Percentiles rank a stretch among this genome's conserved stretches.
These are phyloP conservation scores for Oostethus manadensis DNA, from an alignment of 2,113 vertebrate genomes.

Conservation along the genomic window DNA sequence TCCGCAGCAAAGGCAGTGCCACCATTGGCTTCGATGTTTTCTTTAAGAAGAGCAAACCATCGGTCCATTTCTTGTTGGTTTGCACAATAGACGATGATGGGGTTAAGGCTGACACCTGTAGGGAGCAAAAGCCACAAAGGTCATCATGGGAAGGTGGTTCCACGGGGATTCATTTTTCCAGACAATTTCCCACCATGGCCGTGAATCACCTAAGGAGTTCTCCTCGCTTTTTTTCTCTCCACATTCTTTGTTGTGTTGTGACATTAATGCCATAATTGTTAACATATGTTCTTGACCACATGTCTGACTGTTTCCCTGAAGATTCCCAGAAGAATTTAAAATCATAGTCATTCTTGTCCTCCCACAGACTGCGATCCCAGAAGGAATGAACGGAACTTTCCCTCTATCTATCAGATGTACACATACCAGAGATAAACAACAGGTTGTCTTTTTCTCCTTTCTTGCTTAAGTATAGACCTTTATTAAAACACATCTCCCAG, in stretches of 20 bases:
- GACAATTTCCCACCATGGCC: neutral
- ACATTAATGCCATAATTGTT: conserved; percentile 30
- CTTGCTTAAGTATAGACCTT: no score
- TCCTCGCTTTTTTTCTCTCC: conserved; percentile 1
- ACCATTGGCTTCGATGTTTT: conserved; percentile 81
- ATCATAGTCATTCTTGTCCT: conserved; percentile 24
- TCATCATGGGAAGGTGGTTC: neutral
- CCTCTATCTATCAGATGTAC: conserved; percentile 48
- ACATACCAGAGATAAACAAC: conserved; percentile 68
- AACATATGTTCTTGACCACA: conserved; percentile 40
- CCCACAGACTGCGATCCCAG: conserved; percentile 41
- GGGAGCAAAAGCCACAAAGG: conserved; percentile 21
- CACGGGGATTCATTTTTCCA: neutral
- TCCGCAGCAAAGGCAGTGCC: conserved; percentile 58
- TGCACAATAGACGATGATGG: conserved; percentile 84
- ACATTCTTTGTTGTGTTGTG: conserved; percentile 11
- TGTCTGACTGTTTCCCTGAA: conserved; percentile 3
- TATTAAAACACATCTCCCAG: no score
- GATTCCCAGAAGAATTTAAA: conserved; percentile 15
- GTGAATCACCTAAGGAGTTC: conserved; percentile 15
- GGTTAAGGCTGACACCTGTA: conserved; percentile 84
- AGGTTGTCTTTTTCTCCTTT: conserved; percentile 38
- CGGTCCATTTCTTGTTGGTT: conserved; percentile 77
- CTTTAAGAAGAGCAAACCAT: conserved; percentile 88
- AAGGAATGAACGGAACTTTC: conserved; percentile 48